phyloP scores from a whole-genome alignment of 2,113 vertebrate genomes.

The Atlantisia rogersi region DNA sequence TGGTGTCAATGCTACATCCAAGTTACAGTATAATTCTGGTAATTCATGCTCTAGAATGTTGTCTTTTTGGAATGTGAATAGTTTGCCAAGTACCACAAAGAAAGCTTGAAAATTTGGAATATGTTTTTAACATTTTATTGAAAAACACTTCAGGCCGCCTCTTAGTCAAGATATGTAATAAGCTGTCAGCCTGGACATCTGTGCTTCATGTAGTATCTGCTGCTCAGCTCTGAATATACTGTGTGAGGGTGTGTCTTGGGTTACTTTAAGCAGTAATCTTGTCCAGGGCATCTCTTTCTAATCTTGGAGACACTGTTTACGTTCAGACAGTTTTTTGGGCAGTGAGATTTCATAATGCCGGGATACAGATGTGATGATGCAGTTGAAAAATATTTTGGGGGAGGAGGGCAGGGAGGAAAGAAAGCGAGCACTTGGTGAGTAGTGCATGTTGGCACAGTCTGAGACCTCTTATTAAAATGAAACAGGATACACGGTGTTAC shows the following conservation, averaged over 20 bases:
- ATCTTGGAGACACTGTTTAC: neutral
- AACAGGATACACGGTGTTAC: neutral
- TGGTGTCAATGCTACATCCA: neutral
- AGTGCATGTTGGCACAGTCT: neutral
- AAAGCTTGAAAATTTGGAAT: neutral
- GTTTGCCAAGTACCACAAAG: neutral
- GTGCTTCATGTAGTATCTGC: neutral
- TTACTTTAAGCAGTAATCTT: neutral
- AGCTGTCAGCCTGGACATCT: neutral
- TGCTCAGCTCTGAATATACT: neutral
- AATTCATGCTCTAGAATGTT: neutral
- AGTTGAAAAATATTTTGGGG: neutral
- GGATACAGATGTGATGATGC: neutral
- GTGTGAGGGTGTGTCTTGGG: neutral
- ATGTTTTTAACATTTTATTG: too few relatives aligned
- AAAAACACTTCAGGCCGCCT: neutral
- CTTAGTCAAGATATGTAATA: neutral
- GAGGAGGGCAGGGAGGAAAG: neutral
- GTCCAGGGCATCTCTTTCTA: neutral
- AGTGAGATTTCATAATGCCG: neutral
- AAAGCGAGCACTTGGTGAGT: neutral
- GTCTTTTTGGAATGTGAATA: neutral
- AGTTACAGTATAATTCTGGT: neutral
- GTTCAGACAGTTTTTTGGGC: neutral
- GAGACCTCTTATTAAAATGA: neutral